phyloP scores from a whole-genome alignment of 2,888 invertebrate genomes.

The Tricholauxania praeusta region DNA sequence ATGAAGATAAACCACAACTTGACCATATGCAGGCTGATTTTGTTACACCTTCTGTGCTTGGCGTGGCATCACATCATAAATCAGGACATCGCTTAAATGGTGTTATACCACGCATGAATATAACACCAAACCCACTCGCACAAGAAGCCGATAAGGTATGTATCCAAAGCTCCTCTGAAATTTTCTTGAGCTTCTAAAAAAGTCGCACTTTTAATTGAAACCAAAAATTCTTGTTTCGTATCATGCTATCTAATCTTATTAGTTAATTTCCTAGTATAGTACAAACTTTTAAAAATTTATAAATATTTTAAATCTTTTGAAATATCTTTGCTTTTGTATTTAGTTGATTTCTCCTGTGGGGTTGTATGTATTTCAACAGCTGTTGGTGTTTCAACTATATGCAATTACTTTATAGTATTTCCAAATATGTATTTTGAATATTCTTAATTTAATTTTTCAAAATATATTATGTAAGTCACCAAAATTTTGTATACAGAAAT shows the following conservation, averaged over 20 bases:
- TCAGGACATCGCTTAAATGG: slow-evolving; percentile 63
- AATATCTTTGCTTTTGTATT: slow-evolving; percentile 34
- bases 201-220: slow-evolving; percentile 43
- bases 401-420: slow-evolving; percentile 22
- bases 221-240: slow-evolving; percentile 49
- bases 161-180: background rate
- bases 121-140: slow-evolving; percentile 67
- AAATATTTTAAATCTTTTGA: slow-evolving; percentile 26
- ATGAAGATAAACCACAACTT: slow-evolving; percentile 67
- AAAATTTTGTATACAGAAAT: background rate
- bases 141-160: slow-evolving; percentile 66
- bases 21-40: slow-evolving; percentile 67
- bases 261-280: too few species aligned
- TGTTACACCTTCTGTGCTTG: slow-evolving; percentile 62
- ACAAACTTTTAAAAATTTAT: background rate
- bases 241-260: slow-evolving; percentile 46
- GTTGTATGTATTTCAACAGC: slow-evolving; percentile 40
- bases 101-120: slow-evolving; percentile 66
- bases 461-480: slow-evolving; percentile 1
- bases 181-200: background rate
- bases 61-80: slow-evolving; percentile 59
- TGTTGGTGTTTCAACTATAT: slow-evolving; percentile 43
- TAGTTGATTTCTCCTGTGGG: slow-evolving; percentile 39
- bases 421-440: slow-evolving; percentile 35
- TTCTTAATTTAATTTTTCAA: background rate